A percentile compares a stretch with the other conserved stretches of the same genome.
Conservation (phyloP, 2,888 invertebrate species). For the Xanthia icteritia region DNA sequence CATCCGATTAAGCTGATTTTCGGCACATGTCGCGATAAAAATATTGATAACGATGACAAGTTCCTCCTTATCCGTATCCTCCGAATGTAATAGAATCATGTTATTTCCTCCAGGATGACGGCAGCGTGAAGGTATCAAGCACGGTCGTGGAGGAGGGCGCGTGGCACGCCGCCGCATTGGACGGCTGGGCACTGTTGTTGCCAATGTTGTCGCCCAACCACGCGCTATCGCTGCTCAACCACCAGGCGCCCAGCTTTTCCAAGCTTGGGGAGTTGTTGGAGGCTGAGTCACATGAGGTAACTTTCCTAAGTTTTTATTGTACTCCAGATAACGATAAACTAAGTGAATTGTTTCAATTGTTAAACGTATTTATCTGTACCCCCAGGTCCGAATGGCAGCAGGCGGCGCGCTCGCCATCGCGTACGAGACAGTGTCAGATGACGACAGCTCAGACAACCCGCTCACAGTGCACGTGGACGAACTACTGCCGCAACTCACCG, state of each 20-base stretch:
- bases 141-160: slow-evolving; percentile 92
- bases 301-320: not conserved
- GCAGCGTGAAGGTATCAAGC: slow-evolving; percentile 90
- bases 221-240: slow-evolving; percentile 89
- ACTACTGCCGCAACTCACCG: slow-evolving; percentile 93
- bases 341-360: not conserved
- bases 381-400: slow-evolving; percentile 91
- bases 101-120: slow-evolving; percentile 92
- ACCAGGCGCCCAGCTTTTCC: slow-evolving; percentile 72
- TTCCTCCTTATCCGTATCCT: too few relatives aligned
- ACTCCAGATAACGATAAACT: not conserved
- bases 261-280: slow-evolving; percentile 91
- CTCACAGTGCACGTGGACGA: slow-evolving; percentile 89
- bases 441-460: slow-evolving; percentile 91
- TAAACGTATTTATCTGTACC: not conserved
- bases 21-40: not conserved
- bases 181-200: slow-evolving; percentile 97
- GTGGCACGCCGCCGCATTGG: slow-evolving; percentile 96
- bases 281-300: slow-evolving; percentile 76
- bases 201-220: slow-evolving; percentile 94
- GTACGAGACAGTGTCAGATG: slow-evolving; percentile 95
- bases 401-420: slow-evolving; percentile 94
- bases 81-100: not conserved
- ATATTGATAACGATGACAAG: not conserved
- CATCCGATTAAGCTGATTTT: not conserved